A percentile compares a stretch with the other conserved stretches of the same genome.
Evolutionary conservation across 2,113 vertebrate species (phyloP).

Genomic region (Oncorhynchus clarkii): DNA sequence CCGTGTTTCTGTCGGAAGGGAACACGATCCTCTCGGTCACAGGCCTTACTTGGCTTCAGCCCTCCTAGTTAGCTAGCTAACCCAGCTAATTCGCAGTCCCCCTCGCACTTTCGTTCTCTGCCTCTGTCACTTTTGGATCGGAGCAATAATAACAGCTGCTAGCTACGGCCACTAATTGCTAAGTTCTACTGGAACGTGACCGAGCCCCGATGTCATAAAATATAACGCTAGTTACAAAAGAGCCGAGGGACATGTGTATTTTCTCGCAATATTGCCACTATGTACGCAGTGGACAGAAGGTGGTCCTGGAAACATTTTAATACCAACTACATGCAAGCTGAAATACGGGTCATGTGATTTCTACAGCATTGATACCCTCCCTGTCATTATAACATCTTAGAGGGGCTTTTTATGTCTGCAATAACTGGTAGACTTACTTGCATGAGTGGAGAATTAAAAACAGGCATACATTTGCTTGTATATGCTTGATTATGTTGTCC

Average conservation of each 20-base stretch:
- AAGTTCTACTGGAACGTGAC: constrained; percentile 23
- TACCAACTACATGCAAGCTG: constrained; percentile 68
- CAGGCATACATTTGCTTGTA: too few species aligned
- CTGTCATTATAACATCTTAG: background rate
- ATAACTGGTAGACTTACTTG: too few species aligned
- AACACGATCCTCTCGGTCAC: constrained; percentile 18
- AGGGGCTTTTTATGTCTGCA: too few species aligned
- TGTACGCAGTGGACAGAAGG: constrained; percentile 40
- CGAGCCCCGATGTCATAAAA: background rate
- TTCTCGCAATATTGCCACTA: constrained; percentile 44
- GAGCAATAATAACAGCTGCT: constrained; percentile 39
- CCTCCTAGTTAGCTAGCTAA: constrained; percentile 37
- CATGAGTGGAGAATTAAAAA: too few species aligned
- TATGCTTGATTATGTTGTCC: too few species aligned
- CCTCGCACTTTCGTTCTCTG: constrained; percentile 25
- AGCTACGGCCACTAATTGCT: constrained; percentile 24
- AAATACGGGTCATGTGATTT: constrained; percentile 61
- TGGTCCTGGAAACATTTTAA: constrained; percentile 68
- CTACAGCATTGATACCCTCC: constrained; percentile 36
- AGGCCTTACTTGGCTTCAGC: constrained; percentile 19
- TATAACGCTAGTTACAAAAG: constrained; percentile 13
- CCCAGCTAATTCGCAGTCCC: constrained; percentile 10
- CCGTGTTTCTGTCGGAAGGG: constrained; percentile 56
- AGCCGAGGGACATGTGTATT: constrained; percentile 3
- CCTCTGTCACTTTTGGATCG: constrained; percentile 40